Evolutionary conservation across 2,888 invertebrate species (phyloP).

Genomic region (Schizaphis graminum): DNA sequence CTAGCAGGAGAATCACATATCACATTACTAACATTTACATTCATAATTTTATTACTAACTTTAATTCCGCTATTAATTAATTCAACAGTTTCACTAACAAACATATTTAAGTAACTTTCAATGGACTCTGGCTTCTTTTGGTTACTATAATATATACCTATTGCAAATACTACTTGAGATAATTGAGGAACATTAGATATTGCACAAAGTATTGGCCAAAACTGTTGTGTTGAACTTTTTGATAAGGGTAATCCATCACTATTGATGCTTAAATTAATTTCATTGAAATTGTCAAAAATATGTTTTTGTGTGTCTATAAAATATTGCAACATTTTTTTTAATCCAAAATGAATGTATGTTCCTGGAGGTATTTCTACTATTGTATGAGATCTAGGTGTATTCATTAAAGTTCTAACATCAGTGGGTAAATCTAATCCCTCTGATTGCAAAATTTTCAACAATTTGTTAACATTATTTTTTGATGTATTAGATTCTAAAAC

Average conservation of each 20-base stretch:
- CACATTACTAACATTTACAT: not conserved
- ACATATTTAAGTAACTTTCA: not conserved
- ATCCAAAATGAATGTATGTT: conserved; percentile 1
- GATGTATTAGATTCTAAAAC: conserved; percentile 10
- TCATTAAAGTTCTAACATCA: conserved; percentile 13
- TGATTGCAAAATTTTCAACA: not conserved
- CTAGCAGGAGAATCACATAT: conserved; percentile 22
- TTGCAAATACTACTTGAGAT: too few species aligned
- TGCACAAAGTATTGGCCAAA: too few species aligned
- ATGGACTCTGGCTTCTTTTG: not conserved
- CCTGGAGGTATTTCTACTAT: not conserved
- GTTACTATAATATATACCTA: not conserved
- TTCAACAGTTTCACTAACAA: not conserved
- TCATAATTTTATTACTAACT: not conserved
- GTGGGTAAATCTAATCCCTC: conserved; percentile 7
- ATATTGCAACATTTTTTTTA: not conserved
- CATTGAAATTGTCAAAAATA: not conserved
- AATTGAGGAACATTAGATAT: too few species aligned
- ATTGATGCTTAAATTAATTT: not conserved
- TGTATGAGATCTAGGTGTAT: not conserved
- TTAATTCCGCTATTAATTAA: not conserved
- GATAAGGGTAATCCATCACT: conserved; percentile 22
- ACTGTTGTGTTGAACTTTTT: not conserved
- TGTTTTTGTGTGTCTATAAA: not conserved
- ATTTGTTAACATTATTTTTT: conserved; percentile 5